phyloP scores from a whole-genome alignment of 2,888 invertebrate species.

The Nomada ruficornis region DNA sequence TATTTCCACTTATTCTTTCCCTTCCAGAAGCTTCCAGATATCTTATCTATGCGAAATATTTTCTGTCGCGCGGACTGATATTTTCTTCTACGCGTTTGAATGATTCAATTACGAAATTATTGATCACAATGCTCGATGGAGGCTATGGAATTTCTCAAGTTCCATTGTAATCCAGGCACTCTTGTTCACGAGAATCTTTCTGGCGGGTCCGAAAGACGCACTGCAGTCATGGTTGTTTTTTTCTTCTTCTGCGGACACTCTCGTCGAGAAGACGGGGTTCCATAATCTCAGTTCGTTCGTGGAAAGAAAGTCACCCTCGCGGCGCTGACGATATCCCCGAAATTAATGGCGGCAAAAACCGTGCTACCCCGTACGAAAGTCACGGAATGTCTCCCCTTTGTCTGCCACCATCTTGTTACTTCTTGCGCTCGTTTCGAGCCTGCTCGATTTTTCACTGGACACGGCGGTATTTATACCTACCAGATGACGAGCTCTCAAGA shows the following conservation, averaged over 20 bases:
- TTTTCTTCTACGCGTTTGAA: neutral
- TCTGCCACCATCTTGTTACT: constrained; percentile 6
- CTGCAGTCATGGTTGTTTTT: neutral
- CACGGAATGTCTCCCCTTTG: constrained; percentile 32
- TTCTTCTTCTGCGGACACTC: neutral
- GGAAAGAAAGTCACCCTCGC: constrained; percentile 48
- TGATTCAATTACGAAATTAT: too few relatives aligned
- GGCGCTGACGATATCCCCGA: constrained; percentile 54
- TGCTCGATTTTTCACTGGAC: constrained; percentile 30
- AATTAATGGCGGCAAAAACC: constrained; percentile 67
- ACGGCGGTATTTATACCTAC: constrained; percentile 32
- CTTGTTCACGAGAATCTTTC: constrained; percentile 27
- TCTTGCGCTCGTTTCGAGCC: neutral
- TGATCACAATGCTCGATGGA: too few relatives aligned
- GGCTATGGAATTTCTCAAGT: neutral
- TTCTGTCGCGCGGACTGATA: too few relatives aligned
- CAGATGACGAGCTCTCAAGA: constrained; percentile 24
- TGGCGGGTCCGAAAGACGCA: constrained; percentile 10
- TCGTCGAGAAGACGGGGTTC: constrained; percentile 22
- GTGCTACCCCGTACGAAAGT: constrained; percentile 41
- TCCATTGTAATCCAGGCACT: neutral
- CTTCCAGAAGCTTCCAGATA: too few relatives aligned
- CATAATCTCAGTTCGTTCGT: constrained; percentile 55
- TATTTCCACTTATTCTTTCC: too few relatives aligned
- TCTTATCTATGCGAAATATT: too few relatives aligned